Conservation (phyloP, 2,797 vertebrate species). For the Diceros bicornis region DNA sequence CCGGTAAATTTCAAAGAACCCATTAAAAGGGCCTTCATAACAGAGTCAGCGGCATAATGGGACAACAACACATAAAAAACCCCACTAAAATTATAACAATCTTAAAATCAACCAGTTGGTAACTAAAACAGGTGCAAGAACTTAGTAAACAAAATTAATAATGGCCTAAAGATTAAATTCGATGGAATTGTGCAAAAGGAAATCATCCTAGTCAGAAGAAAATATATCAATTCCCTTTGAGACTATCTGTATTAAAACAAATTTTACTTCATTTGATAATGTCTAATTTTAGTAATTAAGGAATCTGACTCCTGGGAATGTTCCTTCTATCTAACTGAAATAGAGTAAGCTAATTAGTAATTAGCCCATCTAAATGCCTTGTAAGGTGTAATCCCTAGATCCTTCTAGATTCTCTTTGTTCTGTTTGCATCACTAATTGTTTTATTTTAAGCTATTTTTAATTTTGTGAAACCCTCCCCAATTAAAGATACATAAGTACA, state of each 20-base stretch:
- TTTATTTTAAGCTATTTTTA: constrained; percentile 70
- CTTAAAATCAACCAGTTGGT: background rate
- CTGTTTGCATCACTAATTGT: constrained; percentile 32
- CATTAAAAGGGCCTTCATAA: background rate
- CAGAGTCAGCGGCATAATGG: background rate
- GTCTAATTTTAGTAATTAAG: constrained; percentile 84
- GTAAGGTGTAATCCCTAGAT: constrained; percentile 56
- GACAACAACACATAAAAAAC: background rate
- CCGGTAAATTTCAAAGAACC: background rate
- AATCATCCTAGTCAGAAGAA: constrained; percentile 33
- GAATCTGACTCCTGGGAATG: constrained; percentile 68
- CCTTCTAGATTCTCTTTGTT: constrained; percentile 28
- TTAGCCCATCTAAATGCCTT: constrained; percentile 59
- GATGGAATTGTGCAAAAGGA: constrained; percentile 30
- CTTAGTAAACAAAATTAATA: constrained; percentile 56
- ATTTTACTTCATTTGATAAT: constrained; percentile 77
- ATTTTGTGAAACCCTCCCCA: constrained; percentile 61
- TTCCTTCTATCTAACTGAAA: constrained; percentile 63
- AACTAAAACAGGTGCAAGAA: background rate
- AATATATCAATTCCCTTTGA: constrained; percentile 66
- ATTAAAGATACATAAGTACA: constrained; percentile 32
- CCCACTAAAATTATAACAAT: background rate
- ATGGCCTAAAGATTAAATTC: constrained; percentile 5
- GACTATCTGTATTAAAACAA: constrained; percentile 70
- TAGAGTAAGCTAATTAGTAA: constrained; percentile 74